phyloP scores from a whole-genome alignment of 2,113 vertebrate genomes.

The Cottus gobio region DNA sequence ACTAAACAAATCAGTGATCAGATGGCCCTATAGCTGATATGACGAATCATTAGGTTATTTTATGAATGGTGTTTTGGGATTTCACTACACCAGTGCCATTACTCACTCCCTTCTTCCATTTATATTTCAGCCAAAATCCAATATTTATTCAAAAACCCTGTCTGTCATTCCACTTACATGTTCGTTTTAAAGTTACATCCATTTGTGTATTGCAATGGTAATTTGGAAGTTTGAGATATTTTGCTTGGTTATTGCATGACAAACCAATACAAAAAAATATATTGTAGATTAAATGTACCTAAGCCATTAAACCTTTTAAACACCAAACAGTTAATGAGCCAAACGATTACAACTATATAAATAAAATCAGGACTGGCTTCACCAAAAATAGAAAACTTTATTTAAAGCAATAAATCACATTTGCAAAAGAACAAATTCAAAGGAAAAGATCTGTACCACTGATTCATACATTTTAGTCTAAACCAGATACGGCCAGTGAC shows the following conservation, averaged over 20 bases:
- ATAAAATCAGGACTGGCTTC: not conserved
- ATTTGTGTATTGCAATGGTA: not conserved
- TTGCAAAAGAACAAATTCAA: not conserved
- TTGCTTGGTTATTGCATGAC: not conserved
- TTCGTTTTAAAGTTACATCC: not conserved
- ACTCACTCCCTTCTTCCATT: not conserved
- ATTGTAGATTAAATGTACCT: not conserved
- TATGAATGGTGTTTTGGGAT: not conserved
- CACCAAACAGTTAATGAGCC: not conserved
- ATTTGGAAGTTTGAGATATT: not conserved
- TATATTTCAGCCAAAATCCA: not conserved
- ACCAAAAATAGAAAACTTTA: not conserved
- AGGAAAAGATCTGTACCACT: not conserved
- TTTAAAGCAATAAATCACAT: not conserved
- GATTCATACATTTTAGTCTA: not conserved
- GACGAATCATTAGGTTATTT: not conserved
- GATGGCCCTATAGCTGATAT: not conserved
- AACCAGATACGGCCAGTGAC: not conserved
- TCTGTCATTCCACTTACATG: not conserved
- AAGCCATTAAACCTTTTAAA: not conserved
- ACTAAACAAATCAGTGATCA: not conserved
- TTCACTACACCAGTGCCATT: not conserved
- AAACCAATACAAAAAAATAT: not conserved
- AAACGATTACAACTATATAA: not conserved
- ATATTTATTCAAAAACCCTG: not conserved